Evolutionary conservation across 2,797 vertebrate genomes (phyloP).

Genomic region (Cyprinella venusta): DNA sequence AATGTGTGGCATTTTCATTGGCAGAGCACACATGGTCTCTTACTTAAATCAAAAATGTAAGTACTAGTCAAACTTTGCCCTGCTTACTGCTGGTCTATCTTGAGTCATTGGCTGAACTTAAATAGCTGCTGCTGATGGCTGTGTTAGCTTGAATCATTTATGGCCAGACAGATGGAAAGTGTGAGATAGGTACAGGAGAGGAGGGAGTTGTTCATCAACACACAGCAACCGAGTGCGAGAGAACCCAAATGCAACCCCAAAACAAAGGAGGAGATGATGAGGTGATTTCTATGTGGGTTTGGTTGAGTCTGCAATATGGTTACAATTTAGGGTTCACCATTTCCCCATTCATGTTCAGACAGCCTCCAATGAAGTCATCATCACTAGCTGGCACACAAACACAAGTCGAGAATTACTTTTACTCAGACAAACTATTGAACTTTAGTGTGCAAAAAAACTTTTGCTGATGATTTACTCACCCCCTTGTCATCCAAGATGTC

Average conservation of each 20-base stretch:
- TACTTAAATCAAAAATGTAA: background rate
- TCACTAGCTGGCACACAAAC: background rate
- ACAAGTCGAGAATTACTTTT: background rate
- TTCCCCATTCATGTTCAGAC: background rate
- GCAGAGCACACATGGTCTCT: background rate
- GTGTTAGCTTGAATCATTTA: conserved; percentile 70
- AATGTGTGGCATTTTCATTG: background rate
- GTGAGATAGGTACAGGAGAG: conserved; percentile 62
- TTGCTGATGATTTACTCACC: no score
- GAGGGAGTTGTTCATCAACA: conserved; percentile 45
- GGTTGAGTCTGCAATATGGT: conserved; percentile 12
- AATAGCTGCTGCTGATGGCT: conserved; percentile 49
- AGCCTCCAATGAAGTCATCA: conserved; percentile 15
- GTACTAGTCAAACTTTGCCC: background rate
- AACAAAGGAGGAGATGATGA: conserved; percentile 60
- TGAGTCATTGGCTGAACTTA: conserved; percentile 41
- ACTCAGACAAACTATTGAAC: background rate
- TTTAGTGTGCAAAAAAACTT: background rate
- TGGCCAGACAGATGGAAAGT: conserved; percentile 69
- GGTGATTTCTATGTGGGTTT: conserved; percentile 42
- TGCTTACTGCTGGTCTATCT: conserved; percentile 17
- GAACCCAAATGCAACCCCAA: conserved; percentile 64
- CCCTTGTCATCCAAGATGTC: no score
- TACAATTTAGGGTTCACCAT: background rate
- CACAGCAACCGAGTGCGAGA: conserved; percentile 6